Base-by-base conservation (phyloP, 2,888 invertebrate species). In the Amphipoea oculea region DNA sequence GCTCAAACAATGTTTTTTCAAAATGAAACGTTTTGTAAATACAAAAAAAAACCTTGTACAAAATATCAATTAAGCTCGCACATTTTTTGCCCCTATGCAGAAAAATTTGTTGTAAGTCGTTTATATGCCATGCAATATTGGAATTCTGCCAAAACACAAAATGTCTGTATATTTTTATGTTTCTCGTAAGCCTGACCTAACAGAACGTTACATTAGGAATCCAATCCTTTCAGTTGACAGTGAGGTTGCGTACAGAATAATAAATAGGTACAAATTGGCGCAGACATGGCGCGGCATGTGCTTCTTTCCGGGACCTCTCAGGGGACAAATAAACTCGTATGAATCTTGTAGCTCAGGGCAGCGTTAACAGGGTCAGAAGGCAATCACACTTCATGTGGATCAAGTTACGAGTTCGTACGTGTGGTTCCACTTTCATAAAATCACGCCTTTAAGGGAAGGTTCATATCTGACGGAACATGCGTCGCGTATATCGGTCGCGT, bases 151-250 rank as follows among this genome's bases (percentile, higher is more conserved):
- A 54, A 51, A 79, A 57, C 12, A 48, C 48, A 54, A 70, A 84
- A 81, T 20, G 4, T 45, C 12, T n/a, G 12, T 67, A 14, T 60
- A 29, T 36, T 17, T 79, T 62, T 79, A 72, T 63, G 20, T 57
- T 9, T 51, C 23, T 69, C 62, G 57, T 73, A 81, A 85, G 17
- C 14, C 12, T 12, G 51, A n/a, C 4, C 48, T 65, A 0, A 51
- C 5, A n/a, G 12, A 45, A 69, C 29, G 11, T n/a, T 60, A 14
- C 17, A 79, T 70, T 40, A 71, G 54, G 40, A 54, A 48, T 40
- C 80, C 71, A 79, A 84, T 82, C 80, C 74, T 81, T 80, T 81
- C 36, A 67, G 68, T 63, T 42, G 67, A 40, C n/a, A 17, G 67
- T 36, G 48, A 68, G 48, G n/a, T 67, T 14, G 14, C 11, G 36